A percentile compares a stretch with the other conserved stretches of the same genome.
Conservation (phyloP, 2,113 vertebrate species). For the Pteruthius melanotis region DNA sequence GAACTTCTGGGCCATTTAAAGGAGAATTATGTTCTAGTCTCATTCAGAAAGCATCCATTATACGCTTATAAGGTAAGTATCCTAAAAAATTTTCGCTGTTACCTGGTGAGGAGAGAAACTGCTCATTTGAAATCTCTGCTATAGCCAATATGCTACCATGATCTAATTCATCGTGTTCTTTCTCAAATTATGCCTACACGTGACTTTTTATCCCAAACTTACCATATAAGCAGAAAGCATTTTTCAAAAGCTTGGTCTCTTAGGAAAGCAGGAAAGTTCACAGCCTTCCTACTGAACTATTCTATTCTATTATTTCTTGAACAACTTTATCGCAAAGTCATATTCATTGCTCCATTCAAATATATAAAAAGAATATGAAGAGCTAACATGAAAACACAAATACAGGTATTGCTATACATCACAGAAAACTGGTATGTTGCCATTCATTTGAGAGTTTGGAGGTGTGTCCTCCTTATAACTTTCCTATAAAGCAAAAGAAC, state of each 20-base stretch:
- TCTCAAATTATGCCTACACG: background rate
- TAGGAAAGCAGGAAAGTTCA: background rate
- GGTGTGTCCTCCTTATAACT: fast-evolving
- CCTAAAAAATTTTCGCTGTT: background rate
- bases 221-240: background rate
- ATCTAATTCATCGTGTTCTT: background rate
- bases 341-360: background rate
- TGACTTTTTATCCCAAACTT: background rate
- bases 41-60: background rate
- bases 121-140: background rate
- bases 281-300: background rate
- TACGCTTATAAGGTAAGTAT: background rate
- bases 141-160: background rate
- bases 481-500: background rate
- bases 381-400: background rate
- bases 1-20: background rate
- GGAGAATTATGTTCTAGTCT: background rate
- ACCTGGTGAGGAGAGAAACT: background rate
- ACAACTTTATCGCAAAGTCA: background rate
- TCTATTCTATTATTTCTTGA: background rate
- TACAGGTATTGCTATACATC: background rate
- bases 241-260: background rate
- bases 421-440: background rate
- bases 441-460: background rate
- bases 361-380: background rate